These are phyloP conservation scores for Daubentonia madagascariensis DNA, from an alignment of 2,113 vertebrate genomes.

Conservation along the genomic window DNA sequence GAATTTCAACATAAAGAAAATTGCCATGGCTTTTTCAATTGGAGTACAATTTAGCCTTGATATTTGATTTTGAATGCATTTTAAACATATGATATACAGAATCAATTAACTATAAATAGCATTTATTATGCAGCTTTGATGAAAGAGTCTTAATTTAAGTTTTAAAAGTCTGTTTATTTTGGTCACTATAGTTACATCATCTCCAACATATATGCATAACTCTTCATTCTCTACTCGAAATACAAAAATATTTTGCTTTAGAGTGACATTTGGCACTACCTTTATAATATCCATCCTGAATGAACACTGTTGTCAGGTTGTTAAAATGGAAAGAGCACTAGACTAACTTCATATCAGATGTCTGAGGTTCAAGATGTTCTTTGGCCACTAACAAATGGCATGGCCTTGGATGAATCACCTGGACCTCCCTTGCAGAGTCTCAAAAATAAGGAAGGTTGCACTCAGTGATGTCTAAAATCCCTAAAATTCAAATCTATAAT, in stretches of 20 bases:
- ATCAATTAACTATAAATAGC: background rate
- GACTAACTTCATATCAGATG: background rate
- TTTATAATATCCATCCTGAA: background rate
- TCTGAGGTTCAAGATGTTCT: background rate
- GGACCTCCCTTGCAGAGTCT: background rate
- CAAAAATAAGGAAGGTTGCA: background rate
- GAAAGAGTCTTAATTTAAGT: slow-evolving; percentile 34
- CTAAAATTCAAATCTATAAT: background rate
- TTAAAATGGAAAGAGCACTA: background rate
- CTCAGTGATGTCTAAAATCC: background rate
- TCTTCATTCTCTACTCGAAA: background rate
- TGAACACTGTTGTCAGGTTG: background rate
- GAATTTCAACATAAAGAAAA: slow-evolving; percentile 33
- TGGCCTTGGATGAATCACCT: background rate
- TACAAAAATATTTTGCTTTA: background rate
- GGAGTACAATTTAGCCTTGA: background rate
- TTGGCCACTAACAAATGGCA: background rate
- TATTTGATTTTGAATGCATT: slow-evolving; percentile 41
- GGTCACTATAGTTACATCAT: background rate
- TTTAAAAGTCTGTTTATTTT: background rate
- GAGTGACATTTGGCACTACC: background rate
- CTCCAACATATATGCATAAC: background rate
- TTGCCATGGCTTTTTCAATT: background rate
- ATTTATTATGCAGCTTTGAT: background rate
- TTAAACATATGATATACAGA: background rate